Conservation (phyloP, 1,140 invertebrate species). For the Sarcophaga peregrina region DNA sequence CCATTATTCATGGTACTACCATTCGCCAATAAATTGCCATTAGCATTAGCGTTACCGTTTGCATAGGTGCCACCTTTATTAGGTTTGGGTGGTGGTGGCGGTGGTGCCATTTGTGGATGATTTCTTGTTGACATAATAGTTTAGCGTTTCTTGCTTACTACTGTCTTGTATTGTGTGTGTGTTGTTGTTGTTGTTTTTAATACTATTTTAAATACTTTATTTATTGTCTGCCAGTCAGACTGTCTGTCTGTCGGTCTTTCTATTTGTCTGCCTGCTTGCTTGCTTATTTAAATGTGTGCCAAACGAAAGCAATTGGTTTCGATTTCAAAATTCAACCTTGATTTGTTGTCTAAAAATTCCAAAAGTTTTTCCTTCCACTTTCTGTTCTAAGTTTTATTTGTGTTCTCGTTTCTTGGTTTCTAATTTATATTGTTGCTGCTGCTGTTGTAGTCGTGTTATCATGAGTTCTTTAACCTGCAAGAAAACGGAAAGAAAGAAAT, state of each 20-base stretch:
- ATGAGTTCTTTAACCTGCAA: too few relatives aligned
- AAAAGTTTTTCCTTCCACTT: neutral
- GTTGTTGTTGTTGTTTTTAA: neutral
- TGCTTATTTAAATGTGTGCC: neutral
- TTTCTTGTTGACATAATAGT: constrained; percentile 62
- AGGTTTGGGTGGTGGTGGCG: constrained; percentile 66
- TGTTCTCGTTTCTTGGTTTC: too few relatives aligned
- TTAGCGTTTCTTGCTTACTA: neutral
- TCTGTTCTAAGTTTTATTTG: too few relatives aligned
- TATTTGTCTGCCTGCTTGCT: neutral
- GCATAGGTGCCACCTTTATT: constrained; percentile 50
- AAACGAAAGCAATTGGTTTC: neutral
- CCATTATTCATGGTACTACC: constrained; percentile 49
- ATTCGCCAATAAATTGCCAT: constrained; percentile 46
- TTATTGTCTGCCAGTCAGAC: constrained; percentile 18
- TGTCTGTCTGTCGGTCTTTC: constrained; percentile 6
- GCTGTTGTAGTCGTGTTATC: too few relatives aligned
- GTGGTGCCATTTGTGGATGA: constrained; percentile 65
- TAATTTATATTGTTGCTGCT: too few relatives aligned
- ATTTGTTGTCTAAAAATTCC: constrained; percentile 14
- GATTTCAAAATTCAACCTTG: constrained; percentile 16
- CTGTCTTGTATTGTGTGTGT: too few relatives aligned
- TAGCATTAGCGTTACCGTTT: constrained; percentile 48
- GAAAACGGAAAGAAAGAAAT: too few relatives aligned
- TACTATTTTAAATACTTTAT: neutral